Base-by-base conservation (phyloP, 2,113 vertebrate species). In the Holacanthus passer region DNA sequence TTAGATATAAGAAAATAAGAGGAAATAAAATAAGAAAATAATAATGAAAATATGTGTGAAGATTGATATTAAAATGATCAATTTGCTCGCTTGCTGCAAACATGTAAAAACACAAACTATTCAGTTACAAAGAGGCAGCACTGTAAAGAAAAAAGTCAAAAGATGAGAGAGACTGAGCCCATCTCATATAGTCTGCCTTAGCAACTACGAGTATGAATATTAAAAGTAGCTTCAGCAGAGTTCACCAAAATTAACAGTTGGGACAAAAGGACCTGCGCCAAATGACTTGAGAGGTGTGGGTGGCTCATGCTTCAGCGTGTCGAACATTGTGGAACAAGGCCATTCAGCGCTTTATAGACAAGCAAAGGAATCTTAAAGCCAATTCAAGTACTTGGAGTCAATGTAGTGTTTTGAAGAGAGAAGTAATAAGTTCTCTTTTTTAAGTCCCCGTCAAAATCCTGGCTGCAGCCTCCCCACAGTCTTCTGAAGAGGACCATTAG, bases 341-440 rank as follows among this genome's bases (percentile, higher is more conserved):
- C 69, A 68, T 58, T 68, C 68, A 47, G 27, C 22, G 27, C 69
- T 77, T 71, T 45, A 68, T 12, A 73, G 60, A 73, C 60, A 52
- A 37, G 22, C 11, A n/a, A 60, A 77, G 22, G 2, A 10, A 45
- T 59, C 73, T 17, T 39, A 31, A 24, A 56, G 13, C 29, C 39
- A 48, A 47, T 63, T 82, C 9, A 35, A 32, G 7, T n/a, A 47
- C 56, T 63, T 37, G 35, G 55, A 70, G 37, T 19, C 27, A 55
- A 16, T 56, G n/a, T 70, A 60, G 19, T 60, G 31, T 73, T 41
- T 56, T 32, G 43, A 41, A 9, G 59, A 52, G 43, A 53, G 17
- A 47, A 7, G 20, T 72, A 50, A 66, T 63, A 48, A 24, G 58
- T 56, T 69, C 3, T 50, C 48, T 55, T 56, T n/a, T 60, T 50